Base-by-base conservation (phyloP, 2,797 vertebrate genomes). In the Centroberyx gerrardi region DNA sequence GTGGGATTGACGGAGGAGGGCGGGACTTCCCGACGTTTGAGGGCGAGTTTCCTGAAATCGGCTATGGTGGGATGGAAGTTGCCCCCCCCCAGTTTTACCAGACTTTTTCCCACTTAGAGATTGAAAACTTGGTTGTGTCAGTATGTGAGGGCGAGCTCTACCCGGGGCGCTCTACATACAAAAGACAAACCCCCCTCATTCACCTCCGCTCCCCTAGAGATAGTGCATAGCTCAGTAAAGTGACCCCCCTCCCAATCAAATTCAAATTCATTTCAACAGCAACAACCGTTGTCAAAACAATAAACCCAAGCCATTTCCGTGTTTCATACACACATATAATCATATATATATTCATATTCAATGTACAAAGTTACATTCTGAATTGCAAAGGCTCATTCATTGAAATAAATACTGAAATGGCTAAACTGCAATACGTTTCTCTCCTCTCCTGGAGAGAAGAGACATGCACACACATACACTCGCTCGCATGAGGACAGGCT, bases 351-450 rank as follows among this genome's bases (percentile, higher is more conserved):
- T 74, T 85, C 77, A 87, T 91, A 95, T 96, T 96, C 95, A 95
- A 96, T 97, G 94, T 98, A 98, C 97, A 98, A 97, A 98, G 96
- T 97, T 98, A 98, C 97, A 99, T 97, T 98, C 97, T 90, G 95
- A 96, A 97, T 96, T 96, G 95, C 96, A 96, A 95, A 96, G 95
- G 96, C 96, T 98, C 94, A 95, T 96, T 96, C 94, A 94, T 95
- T 95, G 95, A 97, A 98, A 99, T 99, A 99, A 99, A 99, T 99
- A 99, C 97, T 97, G 96, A 96, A 95, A 95, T 94, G 96, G 96
- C 96, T 96, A 96, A 95, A 96, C 89, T 93, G 96, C 93, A 92
- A 95, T 91, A 90, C 84, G 88, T 88, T 89, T 91, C 85, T 54
- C 85, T 86, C 72, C 75, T 83, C 85, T 22, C 83, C 56, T 78